Conservation (phyloP, 1,140 invertebrate species). For the Cydia fagiglandana region DNA sequence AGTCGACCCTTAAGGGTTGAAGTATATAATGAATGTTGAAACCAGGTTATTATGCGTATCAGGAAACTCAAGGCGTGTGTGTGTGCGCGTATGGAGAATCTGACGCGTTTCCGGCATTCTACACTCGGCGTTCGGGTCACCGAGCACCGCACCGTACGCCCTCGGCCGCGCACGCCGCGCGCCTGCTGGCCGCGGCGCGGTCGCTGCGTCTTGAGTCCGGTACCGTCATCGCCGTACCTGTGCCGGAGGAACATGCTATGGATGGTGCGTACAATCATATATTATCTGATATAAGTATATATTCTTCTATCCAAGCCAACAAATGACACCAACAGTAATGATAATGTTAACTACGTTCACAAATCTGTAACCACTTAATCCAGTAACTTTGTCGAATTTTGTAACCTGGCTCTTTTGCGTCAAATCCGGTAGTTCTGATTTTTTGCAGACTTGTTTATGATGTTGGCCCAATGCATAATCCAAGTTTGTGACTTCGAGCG, state of each 20-base stretch:
- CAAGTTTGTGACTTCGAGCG: too few relatives aligned
- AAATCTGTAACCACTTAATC: too few relatives aligned
- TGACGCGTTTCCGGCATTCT: constrained; percentile 93
- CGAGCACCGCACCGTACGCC: constrained; percentile 85
- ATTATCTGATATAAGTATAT: not conserved
- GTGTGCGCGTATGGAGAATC: constrained; percentile 87
- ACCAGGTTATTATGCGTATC: constrained; percentile 37
- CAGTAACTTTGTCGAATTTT: too few relatives aligned
- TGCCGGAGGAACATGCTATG: constrained; percentile 86
- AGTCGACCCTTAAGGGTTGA: too few relatives aligned
- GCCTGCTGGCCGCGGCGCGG: constrained; percentile 81
- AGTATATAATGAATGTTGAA: not conserved
- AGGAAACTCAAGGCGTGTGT: constrained; percentile 97
- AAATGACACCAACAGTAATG: too few relatives aligned
- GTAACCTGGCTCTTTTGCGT: too few relatives aligned
- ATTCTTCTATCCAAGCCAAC: too few relatives aligned
- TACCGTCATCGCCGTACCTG: constrained; percentile 94
- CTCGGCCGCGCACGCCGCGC: constrained; percentile 84
- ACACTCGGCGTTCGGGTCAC: constrained; percentile 85
- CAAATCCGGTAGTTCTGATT: too few relatives aligned
- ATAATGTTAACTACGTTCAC: too few relatives aligned
- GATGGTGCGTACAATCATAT: constrained; percentile 65
- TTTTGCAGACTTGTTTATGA: too few relatives aligned
- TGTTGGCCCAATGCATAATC: too few relatives aligned
- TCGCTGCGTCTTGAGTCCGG: constrained; percentile 87